Conservation (phyloP, 92 coral and sea anemone genomes). For the Epizoanthus fatuus region DNA sequence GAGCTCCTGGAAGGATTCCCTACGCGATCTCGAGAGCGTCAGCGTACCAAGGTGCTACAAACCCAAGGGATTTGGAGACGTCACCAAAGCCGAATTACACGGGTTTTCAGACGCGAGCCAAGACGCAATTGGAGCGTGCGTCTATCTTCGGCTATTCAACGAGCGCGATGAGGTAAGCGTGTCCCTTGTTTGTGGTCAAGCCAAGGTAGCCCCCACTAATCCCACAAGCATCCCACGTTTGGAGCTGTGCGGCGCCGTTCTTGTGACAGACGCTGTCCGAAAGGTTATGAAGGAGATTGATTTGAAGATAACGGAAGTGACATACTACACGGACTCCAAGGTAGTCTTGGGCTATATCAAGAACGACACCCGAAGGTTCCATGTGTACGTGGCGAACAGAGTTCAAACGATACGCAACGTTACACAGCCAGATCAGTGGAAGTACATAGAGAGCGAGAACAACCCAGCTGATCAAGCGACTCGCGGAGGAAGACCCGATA, state of each 20-base stretch:
- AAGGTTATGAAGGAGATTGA: slow-evolving; percentile 22
- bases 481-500: slow-evolving; percentile 9
- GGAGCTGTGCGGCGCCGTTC: slow-evolving; percentile 56
- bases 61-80: slow-evolving; percentile 20
- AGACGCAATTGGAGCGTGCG: slow-evolving; percentile 44
- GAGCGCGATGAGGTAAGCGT: not conserved
- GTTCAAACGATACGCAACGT: slow-evolving; percentile 34
- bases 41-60: slow-evolving; percentile 41
- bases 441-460: slow-evolving; percentile 11
- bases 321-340: slow-evolving; percentile 60
- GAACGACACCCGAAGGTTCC: slow-evolving; percentile 40
- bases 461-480: slow-evolving; percentile 63
- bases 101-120: slow-evolving; percentile 60
- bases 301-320: slow-evolving; percentile 19
- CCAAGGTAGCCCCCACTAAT: slow-evolving; percentile 41
- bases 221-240: slow-evolving; percentile 54
- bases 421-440: slow-evolving; percentile 47
- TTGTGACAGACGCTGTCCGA: slow-evolving; percentile 33
- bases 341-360: slow-evolving; percentile 50
- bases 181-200: slow-evolving; percentile 30
- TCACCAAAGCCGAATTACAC: slow-evolving; percentile 34
- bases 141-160: slow-evolving; percentile 35
- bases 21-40: slow-evolving; percentile 29
- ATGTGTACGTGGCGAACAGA: slow-evolving; percentile 58
- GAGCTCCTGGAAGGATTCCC: slow-evolving; percentile 35